Base-by-base conservation (phyloP, 2,113 vertebrate genomes). In the Lipotes vexillifer region DNA sequence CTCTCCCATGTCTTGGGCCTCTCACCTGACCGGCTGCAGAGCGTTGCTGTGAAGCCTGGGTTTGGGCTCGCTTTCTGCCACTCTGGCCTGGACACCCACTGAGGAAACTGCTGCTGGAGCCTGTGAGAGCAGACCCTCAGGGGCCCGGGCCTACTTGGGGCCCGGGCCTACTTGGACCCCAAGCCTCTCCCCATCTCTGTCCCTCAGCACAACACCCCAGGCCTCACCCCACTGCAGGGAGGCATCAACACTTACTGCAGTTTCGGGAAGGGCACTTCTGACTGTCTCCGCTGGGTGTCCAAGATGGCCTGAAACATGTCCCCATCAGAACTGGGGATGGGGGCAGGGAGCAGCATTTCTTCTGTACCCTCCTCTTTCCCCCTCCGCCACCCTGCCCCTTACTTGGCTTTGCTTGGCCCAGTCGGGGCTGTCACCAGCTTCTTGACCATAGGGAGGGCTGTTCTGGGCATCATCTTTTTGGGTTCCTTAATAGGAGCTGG, bases 401-500 rank as follows among this genome's bases (percentile, higher is more conserved):
- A 98, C 97, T 90, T 97, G 97, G n/a, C 86, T 98, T 98, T 95
- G 97, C 80, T 18, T 92, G 97, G 81, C 97, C 65, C 7, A 0
- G 95, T 78, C 31, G 98, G 88, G n/a, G 84, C 65, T 27, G 98
- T 97, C 27, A 90, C 90, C 63, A 83, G 71, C 88, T 98, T 98
- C 96, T 98, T 98, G 91, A 38, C 87, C 5, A 80, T 20, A 1
- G 97, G 96, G 1, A 97, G 72, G 44, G 61, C 85, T 87, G 87
- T 46, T 96, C 84, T 98, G 59, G 95, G 27, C 0, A 97, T 90
- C 97, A 97, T 94, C 95, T 95, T 98, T 20, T 4, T 94, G 0
- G 82, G 36, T 92, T 98, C 82, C 77, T 94, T 98, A 98, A 96
- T 1, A 97, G 97, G 97, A 98, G 36, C 95, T 99, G 86, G 96